phyloP scores from a whole-genome alignment of 2,797 vertebrate genomes.

The Pangasius mekongensis region DNA sequence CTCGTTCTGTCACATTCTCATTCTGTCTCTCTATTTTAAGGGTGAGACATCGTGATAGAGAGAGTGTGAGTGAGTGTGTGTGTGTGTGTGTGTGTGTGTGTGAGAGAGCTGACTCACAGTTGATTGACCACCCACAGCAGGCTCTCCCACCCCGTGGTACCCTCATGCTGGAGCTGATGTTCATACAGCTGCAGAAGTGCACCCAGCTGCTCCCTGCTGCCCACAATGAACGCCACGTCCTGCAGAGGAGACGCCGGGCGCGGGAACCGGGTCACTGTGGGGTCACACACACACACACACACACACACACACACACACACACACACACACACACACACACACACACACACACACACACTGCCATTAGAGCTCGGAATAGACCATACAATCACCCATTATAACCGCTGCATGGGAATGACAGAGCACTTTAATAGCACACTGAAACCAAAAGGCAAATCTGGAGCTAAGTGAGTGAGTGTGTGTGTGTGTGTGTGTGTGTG shows the following conservation, averaged over 20 bases:
- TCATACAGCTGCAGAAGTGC: slow-evolving; percentile 91
- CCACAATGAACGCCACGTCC: slow-evolving; percentile 90
- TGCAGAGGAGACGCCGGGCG: slow-evolving; percentile 92
- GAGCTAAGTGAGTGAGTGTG: slow-evolving; percentile 6
- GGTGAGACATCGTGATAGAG: neutral
- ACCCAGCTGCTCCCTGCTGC: slow-evolving; percentile 90
- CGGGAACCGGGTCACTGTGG: slow-evolving; percentile 92
- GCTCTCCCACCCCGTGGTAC: slow-evolving; percentile 96
- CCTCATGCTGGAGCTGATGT: slow-evolving; percentile 93
- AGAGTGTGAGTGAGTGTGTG: neutral
- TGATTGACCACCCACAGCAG: slow-evolving; percentile 98
- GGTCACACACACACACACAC: slow-evolving; percentile 29
- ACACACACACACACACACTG: too few species aligned
- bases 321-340: neutral
- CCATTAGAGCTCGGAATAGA: slow-evolving; percentile 30
- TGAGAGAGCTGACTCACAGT: slow-evolving; percentile 84
- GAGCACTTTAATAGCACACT: slow-evolving; percentile 43
- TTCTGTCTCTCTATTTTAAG: neutral
- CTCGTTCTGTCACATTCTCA: neutral
- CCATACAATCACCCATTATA: slow-evolving; percentile 10
- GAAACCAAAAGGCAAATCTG: slow-evolving; percentile 42
- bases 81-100: neutral
- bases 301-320: slow-evolving; percentile 23
- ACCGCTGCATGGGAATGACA: slow-evolving; percentile 35
- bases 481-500: slow-evolving; percentile 35